Base-by-base conservation (phyloP, 2,888 invertebrate genomes). In the Oscheius myriophilus region DNA sequence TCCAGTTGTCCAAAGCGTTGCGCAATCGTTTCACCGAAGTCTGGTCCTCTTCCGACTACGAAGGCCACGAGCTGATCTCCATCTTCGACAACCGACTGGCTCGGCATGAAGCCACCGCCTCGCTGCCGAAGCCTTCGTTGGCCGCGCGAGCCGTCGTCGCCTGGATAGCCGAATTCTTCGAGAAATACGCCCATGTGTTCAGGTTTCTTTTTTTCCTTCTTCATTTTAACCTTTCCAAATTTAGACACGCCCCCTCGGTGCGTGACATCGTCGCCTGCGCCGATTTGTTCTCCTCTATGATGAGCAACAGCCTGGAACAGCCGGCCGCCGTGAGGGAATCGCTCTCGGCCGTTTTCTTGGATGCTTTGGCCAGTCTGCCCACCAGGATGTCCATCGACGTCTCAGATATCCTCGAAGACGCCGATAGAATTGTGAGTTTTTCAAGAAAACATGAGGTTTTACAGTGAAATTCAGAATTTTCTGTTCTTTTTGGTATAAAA, bases 21-120 rank as follows among this genome's bases (percentile, higher is more conserved):
- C 90, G 98, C 61, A 99, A 99, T 89, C 91, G 98, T 57, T 95
- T 99, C 83, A 97, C 98, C 0, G 98, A 99, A 89, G 94, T 99
- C 86, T 99, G 97, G 97, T 96, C 96, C 21, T 64, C 75, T 0
- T 85, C 93, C 92, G 92, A 92, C 12, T 90, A 91, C 18, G 90
- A 91, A 26, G 89, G 90, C 63, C 89, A 91, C 16, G 96, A 97
- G 88, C 89, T 95, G 12, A 88, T 91, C 16, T 89, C 90, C 64
- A 95, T 97, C 69, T 91, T 95, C 89, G 90, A 80, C 89, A 90
- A 83, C 77, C 63, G 72, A 64, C 43, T 76, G 33, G n/a, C 42
- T 9, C 42, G 43, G 25, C 41, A 11, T 25, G 26, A 11, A 41
- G 4, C 14, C 14, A 39, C 41, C 51, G 42, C 3, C 33, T 39